Percentiles rank a stretch among this genome's conserved stretches.
These are phyloP conservation scores for Chondrilla cf. caribensis DNA, from an alignment of 37 sponge, comb jelly and placozoan species.

Conservation along the genomic window DNA sequence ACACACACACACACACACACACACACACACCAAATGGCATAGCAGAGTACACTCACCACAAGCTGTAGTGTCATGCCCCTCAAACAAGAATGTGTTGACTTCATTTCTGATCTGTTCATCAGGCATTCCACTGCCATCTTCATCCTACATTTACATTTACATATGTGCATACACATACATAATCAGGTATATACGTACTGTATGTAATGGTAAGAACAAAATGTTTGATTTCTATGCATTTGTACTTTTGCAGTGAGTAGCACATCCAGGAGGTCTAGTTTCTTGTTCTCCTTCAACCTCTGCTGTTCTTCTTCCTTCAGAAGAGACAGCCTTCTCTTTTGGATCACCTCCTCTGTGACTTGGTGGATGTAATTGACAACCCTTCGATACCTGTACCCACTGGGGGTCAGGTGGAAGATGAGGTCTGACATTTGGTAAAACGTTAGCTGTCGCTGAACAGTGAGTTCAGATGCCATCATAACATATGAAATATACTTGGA, in stretches of 20 bases:
- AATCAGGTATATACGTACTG: not conserved
- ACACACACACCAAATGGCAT: no score
- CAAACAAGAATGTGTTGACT: conserved; percentile 10
- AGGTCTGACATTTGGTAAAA: not conserved
- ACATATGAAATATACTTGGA: not conserved
- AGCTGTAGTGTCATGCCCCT: conserved; percentile 4
- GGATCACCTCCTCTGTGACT: not conserved
- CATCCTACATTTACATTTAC: not conserved
- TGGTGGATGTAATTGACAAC: not conserved
- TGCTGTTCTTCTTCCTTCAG: not conserved
- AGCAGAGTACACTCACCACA: conserved; percentile 11
- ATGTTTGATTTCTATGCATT: not conserved
- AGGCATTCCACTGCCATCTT: not conserved
- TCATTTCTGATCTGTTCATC: conserved; percentile 12
- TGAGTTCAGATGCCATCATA: not conserved
- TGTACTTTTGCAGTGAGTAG: not conserved
- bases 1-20: no score
- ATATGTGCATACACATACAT: not conserved
- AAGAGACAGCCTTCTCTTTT: not conserved
- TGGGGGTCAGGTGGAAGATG: conserved; percentile 11
- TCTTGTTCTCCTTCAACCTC: not conserved
- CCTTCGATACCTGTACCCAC: not conserved
- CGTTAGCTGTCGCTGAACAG: not conserved
- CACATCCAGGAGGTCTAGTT: not conserved
- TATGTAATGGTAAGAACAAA: not conserved